A percentile compares a stretch with the other conserved stretches of the same genome.
Conservation (phyloP, 2,888 invertebrate genomes). For the Euclidia mi region DNA sequence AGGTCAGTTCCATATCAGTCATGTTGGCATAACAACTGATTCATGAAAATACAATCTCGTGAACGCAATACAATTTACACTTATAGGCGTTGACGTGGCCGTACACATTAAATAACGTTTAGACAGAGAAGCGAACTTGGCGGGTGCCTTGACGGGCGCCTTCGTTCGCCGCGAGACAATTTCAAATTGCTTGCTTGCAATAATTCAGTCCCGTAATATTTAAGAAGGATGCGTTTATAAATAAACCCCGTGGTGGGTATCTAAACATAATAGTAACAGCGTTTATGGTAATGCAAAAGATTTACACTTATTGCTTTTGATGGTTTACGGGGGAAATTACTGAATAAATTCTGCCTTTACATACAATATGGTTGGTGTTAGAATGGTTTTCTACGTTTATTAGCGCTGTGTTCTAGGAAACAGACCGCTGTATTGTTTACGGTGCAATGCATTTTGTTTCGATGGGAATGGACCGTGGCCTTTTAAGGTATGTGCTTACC, state of each 20-base stretch:
- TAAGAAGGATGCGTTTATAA: constrained; percentile 77
- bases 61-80: constrained; percentile 59
- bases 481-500: no score
- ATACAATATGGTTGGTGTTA: constrained; percentile 49
- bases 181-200: constrained; percentile 80
- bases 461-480: no score
- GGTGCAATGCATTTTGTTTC: constrained; percentile 8
- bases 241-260: constrained; percentile 69
- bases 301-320: constrained; percentile 77
- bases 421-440: constrained; percentile 23
- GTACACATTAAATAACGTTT: constrained; percentile 62
- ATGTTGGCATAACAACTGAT: constrained; percentile 35
- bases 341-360: constrained; percentile 47
- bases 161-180: constrained; percentile 76
- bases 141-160: constrained; percentile 33
- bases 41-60: constrained; percentile 29
- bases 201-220: constrained; percentile 77
- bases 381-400: constrained; percentile 32
- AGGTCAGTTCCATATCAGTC: constrained; percentile 32
- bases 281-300: constrained; percentile 76
- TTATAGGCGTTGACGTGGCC: constrained; percentile 62
- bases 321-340: constrained; percentile 62
- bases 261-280: constrained; percentile 73
- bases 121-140: constrained; percentile 45
- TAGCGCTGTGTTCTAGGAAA: constrained; percentile 39